Evolutionary conservation across 2,888 invertebrate genomes (phyloP).

Genomic region (Clitarchus hookeri): DNA sequence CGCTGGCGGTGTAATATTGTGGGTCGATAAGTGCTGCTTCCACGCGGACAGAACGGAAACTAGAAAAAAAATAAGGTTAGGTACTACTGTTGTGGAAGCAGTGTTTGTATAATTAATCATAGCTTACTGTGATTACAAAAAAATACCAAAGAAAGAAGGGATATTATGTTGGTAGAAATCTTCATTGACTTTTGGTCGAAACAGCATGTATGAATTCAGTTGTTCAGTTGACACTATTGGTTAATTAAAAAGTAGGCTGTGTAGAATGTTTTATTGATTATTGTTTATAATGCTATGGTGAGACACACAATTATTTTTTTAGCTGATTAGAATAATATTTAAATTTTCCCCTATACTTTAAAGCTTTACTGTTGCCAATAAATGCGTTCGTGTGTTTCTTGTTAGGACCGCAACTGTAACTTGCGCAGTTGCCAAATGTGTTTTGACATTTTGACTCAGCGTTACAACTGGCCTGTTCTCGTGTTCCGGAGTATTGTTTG

Average conservation of each 20-base stretch:
- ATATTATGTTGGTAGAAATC: no score
- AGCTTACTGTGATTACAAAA: no score
- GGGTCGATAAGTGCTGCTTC: neutral
- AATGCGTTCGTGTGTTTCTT: neutral
- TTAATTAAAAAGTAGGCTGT: conserved; percentile 5
- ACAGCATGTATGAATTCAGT: neutral
- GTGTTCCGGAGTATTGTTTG: neutral
- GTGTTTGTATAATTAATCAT: neutral
- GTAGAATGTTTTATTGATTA: conserved; percentile 14
- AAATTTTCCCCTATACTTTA: neutral
- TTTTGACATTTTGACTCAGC: neutral
- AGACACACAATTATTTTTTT: neutral
- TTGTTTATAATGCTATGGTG: neutral
- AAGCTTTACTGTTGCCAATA: neutral
- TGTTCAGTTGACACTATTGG: neutral
- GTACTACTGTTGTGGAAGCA: neutral
- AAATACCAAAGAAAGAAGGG: no score
- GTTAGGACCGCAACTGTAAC: neutral
- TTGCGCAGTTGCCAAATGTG: conserved; percentile 10
- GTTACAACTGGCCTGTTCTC: neutral
- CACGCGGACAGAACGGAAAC: neutral
- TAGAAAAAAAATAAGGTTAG: neutral
- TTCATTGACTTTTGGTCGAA: neutral
- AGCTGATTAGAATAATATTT: neutral
- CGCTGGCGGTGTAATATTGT: neutral